These are phyloP conservation scores for Chlorops oryzae DNA, from an alignment of 1,140 invertebrate species.

Conservation along the genomic window DNA sequence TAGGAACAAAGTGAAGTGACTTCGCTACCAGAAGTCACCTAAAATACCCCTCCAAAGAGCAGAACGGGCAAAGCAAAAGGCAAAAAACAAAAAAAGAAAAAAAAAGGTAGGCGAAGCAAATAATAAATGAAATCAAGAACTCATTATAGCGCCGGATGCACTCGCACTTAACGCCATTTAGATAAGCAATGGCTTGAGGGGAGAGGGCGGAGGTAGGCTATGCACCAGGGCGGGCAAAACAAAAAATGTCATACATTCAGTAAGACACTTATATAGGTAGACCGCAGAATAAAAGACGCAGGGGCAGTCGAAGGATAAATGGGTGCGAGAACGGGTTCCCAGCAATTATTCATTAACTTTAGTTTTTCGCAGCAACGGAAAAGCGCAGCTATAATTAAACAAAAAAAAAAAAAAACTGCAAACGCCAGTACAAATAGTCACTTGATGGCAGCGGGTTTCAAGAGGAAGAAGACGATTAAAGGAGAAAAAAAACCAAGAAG, in stretches of 20 bases:
- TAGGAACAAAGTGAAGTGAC: no score
- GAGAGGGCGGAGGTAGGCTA: no score
- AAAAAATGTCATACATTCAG: no score
- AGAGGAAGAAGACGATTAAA: background rate
- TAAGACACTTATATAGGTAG: no score
- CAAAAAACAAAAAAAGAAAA: slow-evolving; percentile 4
- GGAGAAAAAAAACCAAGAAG: background rate
- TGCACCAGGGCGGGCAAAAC: no score
- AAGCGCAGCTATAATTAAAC: no score
- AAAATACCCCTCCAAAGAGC: no score
- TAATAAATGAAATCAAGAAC: background rate
- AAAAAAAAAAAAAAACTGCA: background rate
- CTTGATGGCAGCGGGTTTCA: background rate
- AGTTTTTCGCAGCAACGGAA: no score
- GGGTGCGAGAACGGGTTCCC: no score
- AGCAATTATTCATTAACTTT: background rate
- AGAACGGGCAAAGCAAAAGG: slow-evolving; percentile 7
- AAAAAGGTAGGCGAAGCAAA: background rate
- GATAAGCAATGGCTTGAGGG: background rate
- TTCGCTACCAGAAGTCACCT: no score
- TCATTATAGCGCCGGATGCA: background rate
- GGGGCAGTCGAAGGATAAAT: no score
- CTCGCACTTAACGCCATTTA: background rate
- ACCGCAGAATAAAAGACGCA: no score
- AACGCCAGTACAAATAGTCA: background rate